Conservation (phyloP, 2,797 vertebrate species). For the Notoglanidium macrostoma region DNA sequence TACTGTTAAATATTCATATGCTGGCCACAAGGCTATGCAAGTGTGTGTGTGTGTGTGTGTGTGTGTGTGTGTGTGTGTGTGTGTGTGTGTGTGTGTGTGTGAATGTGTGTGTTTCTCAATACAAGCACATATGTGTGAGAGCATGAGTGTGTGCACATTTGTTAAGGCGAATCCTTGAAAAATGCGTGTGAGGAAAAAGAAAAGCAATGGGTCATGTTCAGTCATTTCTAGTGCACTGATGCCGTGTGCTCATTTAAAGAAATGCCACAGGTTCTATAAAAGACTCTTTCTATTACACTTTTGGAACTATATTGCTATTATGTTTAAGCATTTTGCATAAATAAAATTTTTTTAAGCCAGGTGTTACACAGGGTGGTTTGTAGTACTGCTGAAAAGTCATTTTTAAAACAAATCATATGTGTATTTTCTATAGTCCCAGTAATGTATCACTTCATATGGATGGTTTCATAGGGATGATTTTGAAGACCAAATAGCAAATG, state of each 20-base stretch:
- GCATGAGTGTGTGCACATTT: conserved; percentile 62
- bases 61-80: conserved; percentile 77
- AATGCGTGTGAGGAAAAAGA: conserved; percentile 33
- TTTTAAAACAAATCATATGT: not conserved
- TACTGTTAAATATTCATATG: conserved; percentile 99
- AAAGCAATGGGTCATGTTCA: conserved; percentile 38
- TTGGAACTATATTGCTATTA: not conserved
- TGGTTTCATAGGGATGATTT: too few relatives aligned
- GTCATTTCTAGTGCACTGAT: conserved; percentile 25
- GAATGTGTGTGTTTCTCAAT: conserved; percentile 70
- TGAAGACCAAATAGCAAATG: not conserved
- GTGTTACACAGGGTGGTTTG: not conserved
- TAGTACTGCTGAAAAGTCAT: not conserved
- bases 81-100: conserved; percentile 73
- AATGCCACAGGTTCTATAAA: not conserved
- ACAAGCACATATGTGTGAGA: conserved; percentile 29
- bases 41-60: conserved; percentile 76
- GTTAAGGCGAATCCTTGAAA: conserved; percentile 38
- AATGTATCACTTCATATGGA: not conserved
- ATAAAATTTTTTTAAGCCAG: not conserved
- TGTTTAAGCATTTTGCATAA: not conserved
- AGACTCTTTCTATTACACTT: not conserved
- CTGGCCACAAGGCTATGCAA: conserved; percentile 73
- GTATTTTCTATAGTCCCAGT: not conserved
- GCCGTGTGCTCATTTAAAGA: conserved; percentile 18